Evolutionary conservation across 2,797 vertebrate species (phyloP).

Genomic region (Simalia tracyae): DNA sequence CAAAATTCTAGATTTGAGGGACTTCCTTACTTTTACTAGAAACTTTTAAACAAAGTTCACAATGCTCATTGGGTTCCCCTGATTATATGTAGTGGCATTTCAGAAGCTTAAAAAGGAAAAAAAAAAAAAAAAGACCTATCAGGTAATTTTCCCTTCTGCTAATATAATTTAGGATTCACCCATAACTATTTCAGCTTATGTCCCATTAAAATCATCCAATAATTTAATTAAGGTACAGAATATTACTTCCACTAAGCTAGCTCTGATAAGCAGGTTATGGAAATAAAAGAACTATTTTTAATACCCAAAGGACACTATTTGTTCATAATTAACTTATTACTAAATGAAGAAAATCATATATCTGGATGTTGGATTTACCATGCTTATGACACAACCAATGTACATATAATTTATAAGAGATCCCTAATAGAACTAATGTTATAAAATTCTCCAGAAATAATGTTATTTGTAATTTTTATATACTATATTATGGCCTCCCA

Average conservation of each 20-base stretch:
- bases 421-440: not conserved
- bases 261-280: not conserved
- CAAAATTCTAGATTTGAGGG: not conserved
- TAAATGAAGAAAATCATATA: not conserved
- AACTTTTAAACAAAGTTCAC: not conserved
- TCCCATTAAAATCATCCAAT: not conserved
- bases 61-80: not conserved
- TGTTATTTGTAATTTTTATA: constrained; percentile 10
- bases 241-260: not conserved
- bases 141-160: not conserved
- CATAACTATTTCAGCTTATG: not conserved
- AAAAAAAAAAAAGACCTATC: too few relatives aligned
- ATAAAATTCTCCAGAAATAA: not conserved
- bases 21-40: not conserved
- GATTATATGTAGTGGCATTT: not conserved
- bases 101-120: not conserved
- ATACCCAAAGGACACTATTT: not conserved
- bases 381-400: not conserved
- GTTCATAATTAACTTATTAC: not conserved
- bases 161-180: not conserved
- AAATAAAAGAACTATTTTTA: constrained; percentile 21
- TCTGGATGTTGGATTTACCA: not conserved
- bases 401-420: not conserved
- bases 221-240: not conserved
- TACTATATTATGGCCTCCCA: not conserved